phyloP scores from a whole-genome alignment of 1,140 invertebrate genomes.

The Dreissena polymorpha region DNA sequence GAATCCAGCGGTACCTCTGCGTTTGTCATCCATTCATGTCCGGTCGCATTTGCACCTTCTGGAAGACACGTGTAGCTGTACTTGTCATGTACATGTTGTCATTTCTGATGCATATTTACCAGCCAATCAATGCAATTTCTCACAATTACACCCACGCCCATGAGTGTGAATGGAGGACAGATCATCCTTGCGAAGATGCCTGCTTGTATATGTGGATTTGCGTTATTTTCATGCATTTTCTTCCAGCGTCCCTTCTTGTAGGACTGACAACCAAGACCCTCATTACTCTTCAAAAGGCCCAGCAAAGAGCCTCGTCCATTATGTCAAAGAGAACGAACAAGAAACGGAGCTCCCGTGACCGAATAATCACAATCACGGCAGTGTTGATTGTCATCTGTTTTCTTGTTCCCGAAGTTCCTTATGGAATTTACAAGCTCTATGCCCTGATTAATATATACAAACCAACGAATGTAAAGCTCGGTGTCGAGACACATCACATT shows the following conservation, averaged over 20 bases:
- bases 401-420: conserved; percentile 42
- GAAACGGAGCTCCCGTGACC: conserved; percentile 1
- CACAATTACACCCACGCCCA: not conserved
- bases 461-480: not conserved
- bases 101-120: conserved; percentile 25
- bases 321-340: conserved; percentile 15
- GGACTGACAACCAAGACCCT: conserved; percentile 27
- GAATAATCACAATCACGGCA: conserved; percentile 32
- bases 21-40: conserved; percentile 54
- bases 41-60: conserved; percentile 30
- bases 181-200: conserved; percentile 23
- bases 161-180: conserved; percentile 20
- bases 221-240: conserved; percentile 20
- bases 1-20: conserved; percentile 49
- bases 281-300: not conserved
- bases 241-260: conserved; percentile 33
- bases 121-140: conserved; percentile 18
- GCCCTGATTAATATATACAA: not conserved
- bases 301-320: conserved; percentile 9
- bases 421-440: conserved; percentile 33
- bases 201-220: conserved; percentile 49
- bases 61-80: conserved; percentile 33
- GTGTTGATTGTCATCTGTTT: conserved; percentile 38
- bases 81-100: conserved; percentile 10
- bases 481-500: conserved; percentile 7